phyloP scores from a whole-genome alignment of 2,888 invertebrate genomes.

The Hecatera dysodea region DNA sequence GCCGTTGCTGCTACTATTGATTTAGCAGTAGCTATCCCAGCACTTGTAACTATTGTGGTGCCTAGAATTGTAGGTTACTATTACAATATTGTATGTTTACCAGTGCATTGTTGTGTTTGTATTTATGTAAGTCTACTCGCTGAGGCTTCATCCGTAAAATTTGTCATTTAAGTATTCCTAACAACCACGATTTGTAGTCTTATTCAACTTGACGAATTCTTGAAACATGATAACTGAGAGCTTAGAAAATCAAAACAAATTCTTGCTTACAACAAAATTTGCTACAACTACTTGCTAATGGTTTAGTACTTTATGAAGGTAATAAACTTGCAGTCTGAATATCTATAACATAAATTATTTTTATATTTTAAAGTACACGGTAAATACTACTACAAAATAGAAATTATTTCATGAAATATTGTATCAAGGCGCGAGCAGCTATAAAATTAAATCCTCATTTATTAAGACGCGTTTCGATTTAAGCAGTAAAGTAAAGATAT shows the following conservation, averaged over 20 bases:
- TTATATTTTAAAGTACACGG: background rate
- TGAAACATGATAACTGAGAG: background rate
- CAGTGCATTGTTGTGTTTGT: background rate
- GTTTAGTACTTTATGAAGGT: background rate
- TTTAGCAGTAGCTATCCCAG: background rate
- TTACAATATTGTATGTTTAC: background rate
- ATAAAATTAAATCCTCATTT: background rate
- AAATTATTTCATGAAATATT: slow-evolving; percentile 6
- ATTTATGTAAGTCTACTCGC: too few relatives aligned
- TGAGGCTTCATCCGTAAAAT: background rate
- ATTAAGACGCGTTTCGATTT: background rate
- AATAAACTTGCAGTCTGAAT: slow-evolving; percentile 4
- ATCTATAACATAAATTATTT: slow-evolving; percentile 10
- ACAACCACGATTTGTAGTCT: background rate
- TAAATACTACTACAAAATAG: background rate
- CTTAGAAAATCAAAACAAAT: slow-evolving; percentile 6
- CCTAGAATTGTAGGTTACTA: background rate
- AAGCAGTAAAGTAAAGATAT: background rate
- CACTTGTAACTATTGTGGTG: background rate
- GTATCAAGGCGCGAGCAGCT: background rate
- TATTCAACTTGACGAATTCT: background rate
- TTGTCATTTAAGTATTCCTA: too few relatives aligned
- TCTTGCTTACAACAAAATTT: background rate
- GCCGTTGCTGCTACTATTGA: too few relatives aligned
- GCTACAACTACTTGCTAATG: background rate